phyloP scores from a whole-genome alignment of 2,888 invertebrate genomes.

The Laspeyria flexula region DNA sequence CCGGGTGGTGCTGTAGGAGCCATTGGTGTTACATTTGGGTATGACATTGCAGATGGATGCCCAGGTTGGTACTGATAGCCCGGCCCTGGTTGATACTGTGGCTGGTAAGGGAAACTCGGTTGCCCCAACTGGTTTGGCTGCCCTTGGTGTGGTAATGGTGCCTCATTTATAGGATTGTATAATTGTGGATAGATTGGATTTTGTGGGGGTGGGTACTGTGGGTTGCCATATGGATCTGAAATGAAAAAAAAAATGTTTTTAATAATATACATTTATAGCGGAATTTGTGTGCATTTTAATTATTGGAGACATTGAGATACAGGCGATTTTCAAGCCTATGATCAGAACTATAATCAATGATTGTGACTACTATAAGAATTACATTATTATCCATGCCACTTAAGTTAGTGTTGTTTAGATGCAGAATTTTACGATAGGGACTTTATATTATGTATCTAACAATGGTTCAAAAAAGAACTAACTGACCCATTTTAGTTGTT shows the following conservation, averaged over 20 bases:
- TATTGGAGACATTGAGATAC: too few relatives aligned
- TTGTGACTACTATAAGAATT: too few relatives aligned
- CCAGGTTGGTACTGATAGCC: slow-evolving; percentile 47
- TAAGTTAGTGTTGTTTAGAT: too few relatives aligned
- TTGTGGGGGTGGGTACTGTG: slow-evolving; percentile 68
- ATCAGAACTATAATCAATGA: too few relatives aligned
- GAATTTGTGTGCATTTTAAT: too few relatives aligned
- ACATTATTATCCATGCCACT: too few relatives aligned
- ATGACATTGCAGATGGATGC: slow-evolving; percentile 65
- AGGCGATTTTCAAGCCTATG: too few relatives aligned
- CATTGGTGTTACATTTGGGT: slow-evolving; percentile 50
- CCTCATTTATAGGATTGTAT: slow-evolving; percentile 59
- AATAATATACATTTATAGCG: too few relatives aligned
- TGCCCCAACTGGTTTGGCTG: slow-evolving; percentile 50
- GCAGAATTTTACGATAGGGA: too few relatives aligned
- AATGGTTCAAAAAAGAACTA: too few relatives aligned
- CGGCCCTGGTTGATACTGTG: slow-evolving; percentile 39
- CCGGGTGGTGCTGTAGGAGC: slow-evolving; percentile 42
- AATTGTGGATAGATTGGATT: slow-evolving; percentile 70
- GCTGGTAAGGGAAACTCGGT: slow-evolving; percentile 35
- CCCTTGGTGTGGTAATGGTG: slow-evolving; percentile 47
- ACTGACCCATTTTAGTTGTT: too few relatives aligned
- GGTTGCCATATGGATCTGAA: slow-evolving; percentile 69
- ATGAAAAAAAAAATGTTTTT: slow-evolving; percentile 16
- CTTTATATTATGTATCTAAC: too few relatives aligned